Base-by-base conservation (phyloP, 2,113 vertebrate genomes). In the Nibea albiflora region DNA sequence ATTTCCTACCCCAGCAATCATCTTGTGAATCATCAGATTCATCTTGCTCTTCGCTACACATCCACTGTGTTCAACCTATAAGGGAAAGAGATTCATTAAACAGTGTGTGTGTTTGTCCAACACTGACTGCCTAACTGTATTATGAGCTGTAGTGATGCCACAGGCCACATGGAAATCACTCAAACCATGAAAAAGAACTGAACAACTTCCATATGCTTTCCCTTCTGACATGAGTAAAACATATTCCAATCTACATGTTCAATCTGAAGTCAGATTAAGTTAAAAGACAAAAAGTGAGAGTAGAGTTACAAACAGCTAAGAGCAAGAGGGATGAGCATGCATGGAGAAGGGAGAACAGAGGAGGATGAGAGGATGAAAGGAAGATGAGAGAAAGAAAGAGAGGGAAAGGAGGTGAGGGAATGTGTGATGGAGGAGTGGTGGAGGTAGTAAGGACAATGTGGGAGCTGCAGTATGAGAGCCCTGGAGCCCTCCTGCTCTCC, bases 401-500 rank as follows among this genome's bases (percentile, higher is more conserved):
- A 52, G 49, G 15, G 74, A 22, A 24, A 52, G 1, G 44, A 19
- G 62, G 62, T 54, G 22, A 78, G 22, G 46, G 56, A 73, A 71
- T 2, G 19, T 49, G 28, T 75, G 61, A 76, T 42, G 35, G 78
- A 67, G 62, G 39, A 74, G 47, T 50, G 8, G 42, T 60, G 47
- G 71, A 76, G 62, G 61, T 83, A 62, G 26, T 56, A 35, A 76
- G 84, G 77, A 53, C 8, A 14, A 66, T 66, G 76, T n/a, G n/a
- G 70, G 24, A 57, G 63, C 49, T 49, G 42, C 61, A 63, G 35
- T 65, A 54, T 76, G 58, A 17, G 0, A 85, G 70, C 66, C 83
- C 22, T 7, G 5, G 61, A 87, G 56, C 62, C 77, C 86, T 47
- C 79, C 85, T 80, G 75, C 81, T 78, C 78, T 62, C 70, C 89